Evolutionary conservation across 53 echinoderm and acorn worm species (phyloP).

Genomic region (Zoroaster sp.): DNA sequence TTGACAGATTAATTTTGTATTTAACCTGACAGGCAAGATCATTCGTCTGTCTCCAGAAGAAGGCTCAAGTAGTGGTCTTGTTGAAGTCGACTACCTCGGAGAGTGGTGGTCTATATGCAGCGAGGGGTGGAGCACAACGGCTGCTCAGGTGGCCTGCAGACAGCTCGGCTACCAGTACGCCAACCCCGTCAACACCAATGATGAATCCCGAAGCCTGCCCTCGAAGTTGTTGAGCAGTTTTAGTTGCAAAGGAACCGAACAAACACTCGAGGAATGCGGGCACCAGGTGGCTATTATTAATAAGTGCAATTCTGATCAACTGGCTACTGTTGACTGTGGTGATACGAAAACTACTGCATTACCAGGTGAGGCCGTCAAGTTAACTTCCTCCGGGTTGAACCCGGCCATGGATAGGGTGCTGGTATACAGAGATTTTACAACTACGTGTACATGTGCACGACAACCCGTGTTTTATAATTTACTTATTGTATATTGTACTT

Average conservation of each 20-base stretch:
- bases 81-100: neutral
- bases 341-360: neutral
- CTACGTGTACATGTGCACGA: no score
- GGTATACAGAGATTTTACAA: no score
- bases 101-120: conserved; percentile 31
- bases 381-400: neutral
- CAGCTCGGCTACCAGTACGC: conserved; percentile 14
- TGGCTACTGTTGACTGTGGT: neutral
- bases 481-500: no score
- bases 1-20: neutral
- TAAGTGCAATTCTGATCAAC: neutral
- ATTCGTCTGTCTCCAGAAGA: neutral
- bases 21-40: neutral
- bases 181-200: neutral
- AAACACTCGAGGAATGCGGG: conserved; percentile 1
- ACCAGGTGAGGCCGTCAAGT: neutral
- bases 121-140: neutral
- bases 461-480: no score
- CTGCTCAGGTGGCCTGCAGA: conserved; percentile 1
- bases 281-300: neutral
- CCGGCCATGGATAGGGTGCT: no score
- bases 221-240: neutral
- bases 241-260: neutral
- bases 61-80: neutral
- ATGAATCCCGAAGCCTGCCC: neutral